Evolutionary conservation across 2,797 vertebrate species (phyloP), one percentile per base, ranked within the genome.

Genomic region (Oreortyx pictus): DNA sequence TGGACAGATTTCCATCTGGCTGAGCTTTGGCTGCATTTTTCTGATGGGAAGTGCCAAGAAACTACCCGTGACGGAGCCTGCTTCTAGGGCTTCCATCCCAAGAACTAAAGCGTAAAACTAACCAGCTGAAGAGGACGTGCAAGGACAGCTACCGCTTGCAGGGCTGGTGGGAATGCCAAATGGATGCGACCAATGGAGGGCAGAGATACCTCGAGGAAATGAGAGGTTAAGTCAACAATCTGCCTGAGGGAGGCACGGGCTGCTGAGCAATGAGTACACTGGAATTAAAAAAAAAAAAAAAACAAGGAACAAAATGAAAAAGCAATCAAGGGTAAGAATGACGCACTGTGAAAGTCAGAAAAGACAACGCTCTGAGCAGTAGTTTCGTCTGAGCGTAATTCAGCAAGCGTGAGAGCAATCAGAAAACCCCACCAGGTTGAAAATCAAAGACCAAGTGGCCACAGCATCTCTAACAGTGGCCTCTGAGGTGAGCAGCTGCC

Each of bases 241-340:
- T 66, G 72, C 86, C 78, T 77, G 20, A 71, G 54, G 87, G 72
- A 89, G 62, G 19, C 44, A 86, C 31, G 71, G 91, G 59, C 71
- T 82, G 61, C 65, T 88, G 79, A 91, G 88, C 84, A 92, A 94
- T 92, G 67, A 89, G 83, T 76, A 65, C 77, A 72, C 83, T 94
- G 86, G 88, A 88, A 92, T 83, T 92, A 74, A 87, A 91, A 25
- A 90, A 88, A 91, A 25, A 90, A 88, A 39, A 41, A 41, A 39
- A 39, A 66, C 22, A 43, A 93, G 79, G 87, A 87, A 73, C 22
- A 8, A 95, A 91, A 82, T 59, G 56, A 87, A 87, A 90, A 90
- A 83, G 88, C 86, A 82, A 94, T 72, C 89, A 92, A 67, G 84
- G 67, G 44, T 82, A 91, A 93, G 88, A 86, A 89, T 0, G 7